Conservation (phyloP, 2,797 vertebrate genomes). For the Acropternis orthonyx region DNA sequence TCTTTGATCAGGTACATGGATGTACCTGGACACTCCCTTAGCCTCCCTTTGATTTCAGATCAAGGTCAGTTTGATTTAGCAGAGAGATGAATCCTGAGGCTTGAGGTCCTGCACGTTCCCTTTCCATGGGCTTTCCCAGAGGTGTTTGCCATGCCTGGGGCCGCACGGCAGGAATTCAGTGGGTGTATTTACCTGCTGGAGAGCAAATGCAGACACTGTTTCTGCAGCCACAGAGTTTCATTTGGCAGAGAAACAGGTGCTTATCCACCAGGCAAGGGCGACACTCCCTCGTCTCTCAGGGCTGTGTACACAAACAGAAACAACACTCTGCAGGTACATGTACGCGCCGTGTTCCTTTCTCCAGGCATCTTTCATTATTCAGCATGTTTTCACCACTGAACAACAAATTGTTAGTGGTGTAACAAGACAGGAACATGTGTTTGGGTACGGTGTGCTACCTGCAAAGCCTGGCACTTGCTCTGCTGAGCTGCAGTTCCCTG, state of each 20-base stretch:
- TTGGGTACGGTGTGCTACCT: neutral
- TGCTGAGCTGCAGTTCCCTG: neutral
- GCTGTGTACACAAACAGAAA: slow-evolving; percentile 54
- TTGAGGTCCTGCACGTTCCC: neutral
- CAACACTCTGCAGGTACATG: slow-evolving; percentile 21
- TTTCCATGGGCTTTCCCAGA: neutral
- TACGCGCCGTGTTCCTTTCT: slow-evolving; percentile 44
- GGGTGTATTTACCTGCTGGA: slow-evolving; percentile 44
- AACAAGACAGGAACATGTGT: slow-evolving; percentile 69
- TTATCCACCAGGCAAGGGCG: slow-evolving; percentile 40
- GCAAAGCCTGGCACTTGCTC: neutral
- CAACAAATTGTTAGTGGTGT: slow-evolving; percentile 70
- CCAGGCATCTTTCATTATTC: slow-evolving; percentile 74
- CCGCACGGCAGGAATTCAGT: neutral
- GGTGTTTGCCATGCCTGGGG: neutral
- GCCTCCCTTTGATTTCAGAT: neutral
- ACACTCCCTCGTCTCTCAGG: slow-evolving; percentile 51
- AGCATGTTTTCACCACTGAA: slow-evolving; percentile 64
- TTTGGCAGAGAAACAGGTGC: slow-evolving; percentile 44
- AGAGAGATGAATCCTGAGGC: neutral
- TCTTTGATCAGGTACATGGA: neutral
- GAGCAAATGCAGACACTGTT: slow-evolving; percentile 9
- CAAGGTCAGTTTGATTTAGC: neutral
- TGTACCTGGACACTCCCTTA: neutral
- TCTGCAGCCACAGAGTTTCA: slow-evolving; percentile 56